Conservation (phyloP, 2,888 invertebrate species). For the Dryocosmus kuriphilus region DNA sequence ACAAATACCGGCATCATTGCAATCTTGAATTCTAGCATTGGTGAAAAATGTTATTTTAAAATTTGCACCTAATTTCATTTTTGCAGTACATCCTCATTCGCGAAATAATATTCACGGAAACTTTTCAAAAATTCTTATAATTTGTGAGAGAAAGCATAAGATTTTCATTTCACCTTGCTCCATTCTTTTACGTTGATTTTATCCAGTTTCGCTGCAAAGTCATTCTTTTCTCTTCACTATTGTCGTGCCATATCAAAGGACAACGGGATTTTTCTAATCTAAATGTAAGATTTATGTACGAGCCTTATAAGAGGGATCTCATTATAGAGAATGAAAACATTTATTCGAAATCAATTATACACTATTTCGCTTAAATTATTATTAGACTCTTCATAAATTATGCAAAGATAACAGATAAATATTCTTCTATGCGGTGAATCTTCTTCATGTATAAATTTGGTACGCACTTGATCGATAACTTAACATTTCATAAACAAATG, state of each 20-base stretch:
- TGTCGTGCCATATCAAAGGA: background rate
- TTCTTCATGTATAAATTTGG: too few species aligned
- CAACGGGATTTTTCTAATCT: background rate
- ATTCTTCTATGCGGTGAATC: too few species aligned
- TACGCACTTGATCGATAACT: too few species aligned
- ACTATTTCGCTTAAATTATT: background rate
- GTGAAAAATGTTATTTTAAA: too few species aligned
- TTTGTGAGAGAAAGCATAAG: background rate
- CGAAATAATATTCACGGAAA: too few species aligned
- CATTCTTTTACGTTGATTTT: background rate
- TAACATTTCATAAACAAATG: too few species aligned
- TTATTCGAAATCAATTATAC: background rate
- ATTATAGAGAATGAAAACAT: background rate
- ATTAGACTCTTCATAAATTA: too few species aligned
- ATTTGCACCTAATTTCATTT: too few species aligned
- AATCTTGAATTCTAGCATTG: too few species aligned
- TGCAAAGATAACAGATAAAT: too few species aligned
- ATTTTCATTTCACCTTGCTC: background rate
- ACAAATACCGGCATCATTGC: too few species aligned
- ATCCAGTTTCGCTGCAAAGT: background rate
- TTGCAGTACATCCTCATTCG: too few species aligned
- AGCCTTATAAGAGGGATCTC: background rate
- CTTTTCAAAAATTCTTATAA: background rate
- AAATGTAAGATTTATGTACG: background rate
- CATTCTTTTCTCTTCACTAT: constrained; percentile 30